Evolutionary conservation across 2,888 invertebrate genomes (phyloP).

Genomic region (Caenorhabditis sulstoni): DNA sequence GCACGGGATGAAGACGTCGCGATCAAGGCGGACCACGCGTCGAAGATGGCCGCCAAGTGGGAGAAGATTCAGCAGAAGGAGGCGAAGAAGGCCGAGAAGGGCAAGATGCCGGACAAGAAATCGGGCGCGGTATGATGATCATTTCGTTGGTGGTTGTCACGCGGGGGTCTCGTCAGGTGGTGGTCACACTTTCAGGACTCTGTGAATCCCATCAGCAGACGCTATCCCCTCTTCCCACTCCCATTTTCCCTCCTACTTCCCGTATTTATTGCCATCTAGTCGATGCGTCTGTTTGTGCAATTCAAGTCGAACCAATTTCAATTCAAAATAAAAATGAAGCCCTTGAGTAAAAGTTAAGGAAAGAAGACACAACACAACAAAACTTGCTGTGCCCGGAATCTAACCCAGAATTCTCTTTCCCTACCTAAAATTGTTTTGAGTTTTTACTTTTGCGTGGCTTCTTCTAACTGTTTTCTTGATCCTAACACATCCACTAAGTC

Average conservation of each 20-base stretch:
- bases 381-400: constrained; percentile 49
- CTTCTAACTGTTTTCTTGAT: constrained; percentile 12
- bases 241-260: constrained; percentile 7
- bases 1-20: constrained; percentile 67
- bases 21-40: constrained; percentile 79
- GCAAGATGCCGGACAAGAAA: constrained; percentile 77
- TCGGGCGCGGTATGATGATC: constrained; percentile 49
- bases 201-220: constrained; percentile 33
- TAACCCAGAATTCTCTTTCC: constrained; percentile 13
- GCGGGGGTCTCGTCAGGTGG: too few species aligned
- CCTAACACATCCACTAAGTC: constrained; percentile 8
- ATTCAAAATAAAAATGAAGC: neutral
- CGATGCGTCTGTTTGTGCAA: constrained; percentile 18
- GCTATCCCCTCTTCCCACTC: constrained; percentile 15
- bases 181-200: constrained; percentile 20
- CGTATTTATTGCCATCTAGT: constrained; percentile 31
- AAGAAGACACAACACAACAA: constrained; percentile 18
- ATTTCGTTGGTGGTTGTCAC: neutral
- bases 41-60: constrained; percentile 81
- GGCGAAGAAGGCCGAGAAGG: constrained; percentile 81
- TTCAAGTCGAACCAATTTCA: constrained; percentile 22
- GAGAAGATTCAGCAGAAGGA: constrained; percentile 81
- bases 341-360: neutral
- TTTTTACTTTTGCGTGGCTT: constrained; percentile 3
- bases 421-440: constrained; percentile 2